These are phyloP conservation scores for Tinea semifulvella DNA, from an alignment of 2,888 invertebrate species.

Conservation along the genomic window DNA sequence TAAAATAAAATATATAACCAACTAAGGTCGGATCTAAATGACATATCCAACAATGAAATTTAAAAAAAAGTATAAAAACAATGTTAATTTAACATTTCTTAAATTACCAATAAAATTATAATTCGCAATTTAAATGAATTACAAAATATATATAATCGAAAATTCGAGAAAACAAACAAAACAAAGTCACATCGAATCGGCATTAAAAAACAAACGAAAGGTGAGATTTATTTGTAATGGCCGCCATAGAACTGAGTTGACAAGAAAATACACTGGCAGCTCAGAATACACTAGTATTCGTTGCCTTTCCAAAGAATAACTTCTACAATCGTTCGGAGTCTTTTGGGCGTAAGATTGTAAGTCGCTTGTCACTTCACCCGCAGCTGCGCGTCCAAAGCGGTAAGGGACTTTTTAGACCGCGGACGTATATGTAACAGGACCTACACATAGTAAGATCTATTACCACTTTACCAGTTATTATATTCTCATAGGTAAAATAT, in stretches of 20 bases:
- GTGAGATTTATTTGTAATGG: conserved; percentile 53
- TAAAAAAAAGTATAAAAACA: too few species aligned
- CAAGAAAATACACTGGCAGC: conserved; percentile 47
- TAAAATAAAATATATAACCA: too few species aligned
- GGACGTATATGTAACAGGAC: too few species aligned
- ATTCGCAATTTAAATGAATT: too few species aligned
- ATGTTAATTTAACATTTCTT: too few species aligned
- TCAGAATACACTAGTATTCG: conserved; percentile 29
- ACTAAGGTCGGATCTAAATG: too few species aligned
- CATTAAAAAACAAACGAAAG: conserved; percentile 41
- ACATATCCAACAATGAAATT: too few species aligned
- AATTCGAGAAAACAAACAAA: not conserved
- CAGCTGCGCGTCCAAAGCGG: conserved; percentile 25
- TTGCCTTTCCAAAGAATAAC: conserved; percentile 20
- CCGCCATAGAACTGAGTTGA: conserved; percentile 42
- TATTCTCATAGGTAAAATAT: too few species aligned
- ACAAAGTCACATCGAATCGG: not conserved
- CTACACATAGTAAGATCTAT: too few species aligned
- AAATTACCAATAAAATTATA: too few species aligned
- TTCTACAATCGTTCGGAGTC: conserved; percentile 22
- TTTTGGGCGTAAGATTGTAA: conserved; percentile 24
- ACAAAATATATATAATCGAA: too few species aligned
- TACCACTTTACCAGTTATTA: too few species aligned
- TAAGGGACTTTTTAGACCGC: conserved; percentile 34
- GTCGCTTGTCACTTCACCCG: conserved; percentile 24